phyloP scores from a whole-genome alignment of 2,113 vertebrate species.

The Verasper variegatus region DNA sequence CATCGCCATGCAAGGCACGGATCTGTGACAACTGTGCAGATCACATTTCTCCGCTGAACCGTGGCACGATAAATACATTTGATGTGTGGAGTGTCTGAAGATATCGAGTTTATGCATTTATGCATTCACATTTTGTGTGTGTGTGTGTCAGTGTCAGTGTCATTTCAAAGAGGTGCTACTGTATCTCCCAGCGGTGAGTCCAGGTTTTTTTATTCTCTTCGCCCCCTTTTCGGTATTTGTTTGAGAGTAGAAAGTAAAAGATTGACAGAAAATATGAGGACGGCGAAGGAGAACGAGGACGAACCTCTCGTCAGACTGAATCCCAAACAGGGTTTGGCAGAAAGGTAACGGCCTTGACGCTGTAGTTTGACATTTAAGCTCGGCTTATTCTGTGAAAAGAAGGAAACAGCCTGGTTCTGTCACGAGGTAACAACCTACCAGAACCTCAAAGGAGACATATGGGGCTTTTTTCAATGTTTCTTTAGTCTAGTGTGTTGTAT shows the following conservation, averaged over 20 bases:
- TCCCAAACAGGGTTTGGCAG: background rate
- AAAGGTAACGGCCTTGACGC: background rate
- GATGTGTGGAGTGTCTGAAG: conserved; percentile 34
- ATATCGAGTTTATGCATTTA: conserved; percentile 39
- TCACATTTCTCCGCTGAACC: conserved; percentile 25
- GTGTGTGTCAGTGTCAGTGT: conserved; percentile 16
- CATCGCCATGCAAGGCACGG: conserved; percentile 19
- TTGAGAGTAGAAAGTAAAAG: background rate
- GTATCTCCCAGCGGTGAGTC: conserved; percentile 12
- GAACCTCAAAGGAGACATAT: background rate
- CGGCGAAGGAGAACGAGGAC: background rate
- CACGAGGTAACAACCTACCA: background rate
- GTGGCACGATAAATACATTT: conserved; percentile 22
- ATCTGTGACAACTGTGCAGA: conserved; percentile 44
- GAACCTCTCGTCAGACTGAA: background rate
- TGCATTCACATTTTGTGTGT: conserved; percentile 13
- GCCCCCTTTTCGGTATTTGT: background rate
- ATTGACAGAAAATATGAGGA: conserved; percentile 9
- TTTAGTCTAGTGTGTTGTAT: too few relatives aligned
- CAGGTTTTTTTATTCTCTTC: background rate
- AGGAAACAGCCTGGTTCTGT: background rate
- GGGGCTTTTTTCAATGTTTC: background rate
- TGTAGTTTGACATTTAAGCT: background rate
- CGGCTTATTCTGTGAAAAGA: background rate
- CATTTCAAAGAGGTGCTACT: conserved; percentile 12